Evolutionary conservation across 2,797 vertebrate species (phyloP), one percentile per base, ranked within the genome.

Genomic region (Pitangus sulphuratus): DNA sequence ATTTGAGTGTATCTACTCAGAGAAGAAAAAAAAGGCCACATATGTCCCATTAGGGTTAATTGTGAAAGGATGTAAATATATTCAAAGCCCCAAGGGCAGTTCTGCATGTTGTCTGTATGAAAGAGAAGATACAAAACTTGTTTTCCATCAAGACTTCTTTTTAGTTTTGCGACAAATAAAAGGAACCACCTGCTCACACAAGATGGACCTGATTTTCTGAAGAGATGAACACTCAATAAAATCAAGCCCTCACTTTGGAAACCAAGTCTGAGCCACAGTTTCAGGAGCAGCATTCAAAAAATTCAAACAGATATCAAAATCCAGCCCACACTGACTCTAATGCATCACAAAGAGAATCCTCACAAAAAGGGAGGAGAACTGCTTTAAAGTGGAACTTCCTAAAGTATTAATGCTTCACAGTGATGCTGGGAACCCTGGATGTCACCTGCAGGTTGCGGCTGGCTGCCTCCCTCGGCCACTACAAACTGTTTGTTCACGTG

Each of bases 41-140:
- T 97, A 98, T 96, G 95, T 97, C 91, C 97, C 96, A 98, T 97
- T 98, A 98, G 97, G 97, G 96, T 95, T 98, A 98, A 98, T 97
- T 98, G 97, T 97, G 93, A 97, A 97, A 97, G 80, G 75, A 96
- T 97, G 96, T 94, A 98, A 98, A 98, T 97, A 87, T 95, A 98
- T 98, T 98, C 95, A 94, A 95, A 95, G 84, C 97, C 97, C 96
- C 94, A 96, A 87, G 96, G 96, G 97, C 92, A 92, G 91, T 96
- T 97, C 95, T 96, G 93, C 95, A 91, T 96, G 95, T 97, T 97
- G 94, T 97, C 89, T 97, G 58, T 95, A 94, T 81, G 87, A 97
- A 97, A 97, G 78, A 93, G 85, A 87, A 91, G 91, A 97, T 87
- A 84, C 61, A 95, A 95, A 96, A 96, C 90, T 96, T 89, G 93